Conservation (phyloP, 2,888 invertebrate species). For the Eupithecia vulgata region DNA sequence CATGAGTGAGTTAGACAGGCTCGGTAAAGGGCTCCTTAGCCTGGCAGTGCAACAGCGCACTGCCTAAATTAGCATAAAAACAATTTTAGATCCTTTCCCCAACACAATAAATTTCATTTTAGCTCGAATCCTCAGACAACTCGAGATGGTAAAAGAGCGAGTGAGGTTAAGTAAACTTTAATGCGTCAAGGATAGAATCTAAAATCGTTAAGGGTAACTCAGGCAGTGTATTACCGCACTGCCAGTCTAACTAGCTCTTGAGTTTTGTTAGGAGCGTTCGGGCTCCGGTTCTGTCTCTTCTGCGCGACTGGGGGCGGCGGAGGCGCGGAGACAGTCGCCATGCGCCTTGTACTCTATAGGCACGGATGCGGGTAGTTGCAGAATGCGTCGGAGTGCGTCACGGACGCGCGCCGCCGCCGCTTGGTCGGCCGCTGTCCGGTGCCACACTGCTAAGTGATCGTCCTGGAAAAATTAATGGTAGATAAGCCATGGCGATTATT, state of each 20-base stretch:
- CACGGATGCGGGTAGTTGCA: constrained; percentile 96
- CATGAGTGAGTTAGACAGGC: constrained; percentile 9
- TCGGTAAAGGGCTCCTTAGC: not conserved
- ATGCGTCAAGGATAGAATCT: not conserved
- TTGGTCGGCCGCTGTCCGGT: constrained; percentile 96
- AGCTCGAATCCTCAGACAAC: not conserved
- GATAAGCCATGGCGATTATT: not conserved
- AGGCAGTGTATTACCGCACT: not conserved
- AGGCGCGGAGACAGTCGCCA: constrained; percentile 69
- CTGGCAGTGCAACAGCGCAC: constrained; percentile 1
- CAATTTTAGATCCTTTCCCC: not conserved
- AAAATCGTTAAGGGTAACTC: not conserved
- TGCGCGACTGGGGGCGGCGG: constrained; percentile 52
- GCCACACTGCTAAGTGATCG: constrained; percentile 98
- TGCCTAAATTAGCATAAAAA: not conserved
- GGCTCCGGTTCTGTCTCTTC: constrained; percentile 38
- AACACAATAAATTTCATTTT: not conserved
- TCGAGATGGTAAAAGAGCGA: not conserved
- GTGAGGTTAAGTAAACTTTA: not conserved
- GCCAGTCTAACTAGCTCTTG: constrained; percentile 24
- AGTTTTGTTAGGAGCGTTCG: constrained; percentile 39
- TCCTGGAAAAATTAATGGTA: constrained; percentile 84
- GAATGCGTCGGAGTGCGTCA: constrained; percentile 96
- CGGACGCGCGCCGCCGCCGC: constrained; percentile 95
- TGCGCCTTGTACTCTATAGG: constrained; percentile 95